Evolutionary conservation across 2,888 invertebrate genomes (phyloP).

Genomic region (Nyleta sp.): DNA sequence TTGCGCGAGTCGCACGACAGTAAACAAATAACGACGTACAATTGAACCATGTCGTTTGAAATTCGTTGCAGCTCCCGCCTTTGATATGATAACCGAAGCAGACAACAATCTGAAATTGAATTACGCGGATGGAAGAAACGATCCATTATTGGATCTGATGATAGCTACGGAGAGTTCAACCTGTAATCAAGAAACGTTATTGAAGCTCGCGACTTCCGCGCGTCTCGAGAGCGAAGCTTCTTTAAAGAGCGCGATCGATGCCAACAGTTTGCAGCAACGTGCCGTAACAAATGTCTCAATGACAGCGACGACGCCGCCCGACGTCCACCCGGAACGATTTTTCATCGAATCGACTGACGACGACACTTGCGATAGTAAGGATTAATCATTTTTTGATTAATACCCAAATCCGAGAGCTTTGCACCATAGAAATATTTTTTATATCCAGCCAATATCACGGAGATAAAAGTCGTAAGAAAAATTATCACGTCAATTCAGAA

Average conservation of each 20-base stretch:
- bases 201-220: slow-evolving; percentile 77
- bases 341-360: slow-evolving; percentile 79
- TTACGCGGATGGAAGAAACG: slow-evolving; percentile 67
- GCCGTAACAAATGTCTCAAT: slow-evolving; percentile 56
- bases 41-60: slow-evolving; percentile 57
- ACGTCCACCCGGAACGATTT: slow-evolving; percentile 71
- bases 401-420: slow-evolving; percentile 24
- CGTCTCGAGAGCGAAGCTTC: slow-evolving; percentile 71
- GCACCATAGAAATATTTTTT: background rate
- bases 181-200: slow-evolving; percentile 75
- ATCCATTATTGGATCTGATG: slow-evolving; percentile 78
- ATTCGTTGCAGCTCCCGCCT: slow-evolving; percentile 58
- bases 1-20: slow-evolving; percentile 38
- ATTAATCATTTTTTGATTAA: slow-evolving; percentile 56
- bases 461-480: slow-evolving; percentile 22
- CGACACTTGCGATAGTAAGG: slow-evolving; percentile 75
- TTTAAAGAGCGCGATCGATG: slow-evolving; percentile 70
- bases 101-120: slow-evolving; percentile 58
- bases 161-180: slow-evolving; percentile 77
- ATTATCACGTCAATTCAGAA: slow-evolving; percentile 10
- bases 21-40: slow-evolving; percentile 61
- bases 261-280: slow-evolving; percentile 74
- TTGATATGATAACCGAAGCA: slow-evolving; percentile 58
- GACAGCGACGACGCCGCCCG: slow-evolving; percentile 43
- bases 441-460: background rate